Conservation (phyloP, 2,797 vertebrate genomes). For the Delichon dasypus region DNA sequence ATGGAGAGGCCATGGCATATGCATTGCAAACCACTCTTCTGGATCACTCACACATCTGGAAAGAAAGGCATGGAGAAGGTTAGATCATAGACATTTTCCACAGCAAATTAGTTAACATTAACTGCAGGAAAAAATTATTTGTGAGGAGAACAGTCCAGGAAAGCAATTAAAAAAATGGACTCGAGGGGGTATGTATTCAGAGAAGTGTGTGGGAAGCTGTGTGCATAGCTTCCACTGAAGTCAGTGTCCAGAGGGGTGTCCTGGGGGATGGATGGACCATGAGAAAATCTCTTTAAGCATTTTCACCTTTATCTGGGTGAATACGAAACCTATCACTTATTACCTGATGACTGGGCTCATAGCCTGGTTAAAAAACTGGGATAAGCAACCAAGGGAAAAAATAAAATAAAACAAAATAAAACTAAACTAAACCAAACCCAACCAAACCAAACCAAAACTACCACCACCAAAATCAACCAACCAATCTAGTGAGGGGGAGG, state of each 20-base stretch:
- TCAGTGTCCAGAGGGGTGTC: background rate
- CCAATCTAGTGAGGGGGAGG: background rate
- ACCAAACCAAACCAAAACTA: background rate
- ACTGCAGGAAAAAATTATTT: conserved; percentile 62
- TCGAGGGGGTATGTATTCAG: background rate
- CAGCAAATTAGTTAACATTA: conserved; percentile 49
- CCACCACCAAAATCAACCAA: background rate
- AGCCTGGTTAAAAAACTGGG: background rate
- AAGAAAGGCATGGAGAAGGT: conserved; percentile 36
- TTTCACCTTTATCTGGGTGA: background rate
- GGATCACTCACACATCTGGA: conserved; percentile 14
- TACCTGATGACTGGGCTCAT: background rate
- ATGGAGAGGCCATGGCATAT: background rate
- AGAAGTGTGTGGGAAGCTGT: conserved; percentile 31
- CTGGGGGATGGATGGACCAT: background rate
- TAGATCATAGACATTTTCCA: conserved; percentile 60
- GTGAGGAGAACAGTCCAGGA: conserved; percentile 37
- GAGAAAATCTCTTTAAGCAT: background rate
- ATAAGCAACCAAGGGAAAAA: background rate
- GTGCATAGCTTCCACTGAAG: conserved; percentile 31
- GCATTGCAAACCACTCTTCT: background rate
- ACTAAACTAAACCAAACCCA: background rate
- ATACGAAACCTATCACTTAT: background rate
- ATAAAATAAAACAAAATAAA: background rate
- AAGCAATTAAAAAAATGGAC: conserved; percentile 25